Conservation (phyloP, 1,140 invertebrate genomes). For the Formica exsecta region DNA sequence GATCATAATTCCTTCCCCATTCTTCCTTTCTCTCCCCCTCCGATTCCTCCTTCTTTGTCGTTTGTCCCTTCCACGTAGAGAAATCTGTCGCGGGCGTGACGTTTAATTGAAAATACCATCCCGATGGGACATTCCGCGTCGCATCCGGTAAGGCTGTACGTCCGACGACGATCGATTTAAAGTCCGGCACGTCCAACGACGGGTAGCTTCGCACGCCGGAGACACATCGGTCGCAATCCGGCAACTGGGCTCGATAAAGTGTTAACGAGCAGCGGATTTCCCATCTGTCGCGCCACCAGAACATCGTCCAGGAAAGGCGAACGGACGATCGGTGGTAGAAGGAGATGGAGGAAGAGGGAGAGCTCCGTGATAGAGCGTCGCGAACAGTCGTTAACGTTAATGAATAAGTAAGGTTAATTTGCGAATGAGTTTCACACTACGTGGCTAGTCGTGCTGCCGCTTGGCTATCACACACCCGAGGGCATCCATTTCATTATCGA, state of each 20-base stretch:
- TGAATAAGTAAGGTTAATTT: conserved; percentile 85
- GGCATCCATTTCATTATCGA: conserved; percentile 84
- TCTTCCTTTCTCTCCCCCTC: too few species aligned
- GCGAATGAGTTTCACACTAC: conserved; percentile 82
- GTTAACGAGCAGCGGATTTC: conserved; percentile 65
- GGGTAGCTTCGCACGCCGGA: conserved; percentile 38
- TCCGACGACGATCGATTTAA: conserved; percentile 59
- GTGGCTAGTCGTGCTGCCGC: conserved; percentile 55
- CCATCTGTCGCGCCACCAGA: conserved; percentile 32
- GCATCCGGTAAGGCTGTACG: conserved; percentile 45
- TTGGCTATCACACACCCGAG: conserved; percentile 72
- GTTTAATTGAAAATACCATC: conserved; percentile 61
- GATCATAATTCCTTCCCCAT: conserved; percentile 20
- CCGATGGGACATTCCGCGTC: conserved; percentile 26
- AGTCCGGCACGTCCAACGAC: conserved; percentile 51
- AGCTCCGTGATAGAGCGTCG: conserved; percentile 46
- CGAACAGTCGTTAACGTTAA: conserved; percentile 82
- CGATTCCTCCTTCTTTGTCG: neutral
- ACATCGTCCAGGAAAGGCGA: conserved; percentile 4
- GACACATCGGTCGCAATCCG: conserved; percentile 54
- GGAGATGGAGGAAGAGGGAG: conserved; percentile 31
- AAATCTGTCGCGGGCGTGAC: conserved; percentile 37
- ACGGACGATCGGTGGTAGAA: conserved; percentile 1
- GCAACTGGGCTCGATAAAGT: conserved; percentile 49
- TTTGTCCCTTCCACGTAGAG: conserved; percentile 3